Evolutionary conservation across 2,113 vertebrate genomes (phyloP), one percentile per base, ranked within the genome.

Genomic region (Serranochromis macrocephalus): DNA sequence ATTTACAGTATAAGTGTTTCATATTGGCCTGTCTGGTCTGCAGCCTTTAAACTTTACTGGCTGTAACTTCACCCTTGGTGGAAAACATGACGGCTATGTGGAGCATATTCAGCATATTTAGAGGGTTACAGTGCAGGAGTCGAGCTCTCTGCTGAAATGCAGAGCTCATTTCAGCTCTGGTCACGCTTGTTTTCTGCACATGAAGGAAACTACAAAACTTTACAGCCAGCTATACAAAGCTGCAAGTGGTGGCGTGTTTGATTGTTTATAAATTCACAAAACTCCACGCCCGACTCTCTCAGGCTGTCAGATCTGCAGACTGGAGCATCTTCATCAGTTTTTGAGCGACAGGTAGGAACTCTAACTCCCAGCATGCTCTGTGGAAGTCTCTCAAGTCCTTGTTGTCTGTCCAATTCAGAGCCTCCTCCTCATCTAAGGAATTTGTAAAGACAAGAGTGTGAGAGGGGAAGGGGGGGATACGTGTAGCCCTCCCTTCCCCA

Each of bases 271-370:
- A 79, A 51, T 17, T 40, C n/a, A 36, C 16, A n/a, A 58, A 75
- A 40, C 10, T 80, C 86, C 7, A 53, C 12, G 21, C n/a, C 24
- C 9, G 19, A 24, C 49, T 24, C 17, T 14, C 51, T 90, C 81
- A 88, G 31, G 24, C 61, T 90, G 85, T 89, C 17, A 83, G 63
- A 31, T 88, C 86, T n/a, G 87, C 91, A 16, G 82, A 92, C 93
- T 96, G 94, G 83, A 98, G 96, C 47, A 94, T 96, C n/a, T 93
- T 92, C 31, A 95, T 93, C 85, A 99, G 97, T 61, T 97, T 97
- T 89, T 96, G 93, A 61, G 98, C 98, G 84, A 98, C 97, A 3
- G 98, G 98, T 51, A 96, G 94, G 93, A 99, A 99, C 84, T 99
- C 97, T 17, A 90, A 92, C 95, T 99, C 97, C 99, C 99, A 99